Percentiles rank a stretch among this genome's conserved stretches.
Conservation (phyloP, 2,888 invertebrate species). For the Orthosia gracilis region DNA sequence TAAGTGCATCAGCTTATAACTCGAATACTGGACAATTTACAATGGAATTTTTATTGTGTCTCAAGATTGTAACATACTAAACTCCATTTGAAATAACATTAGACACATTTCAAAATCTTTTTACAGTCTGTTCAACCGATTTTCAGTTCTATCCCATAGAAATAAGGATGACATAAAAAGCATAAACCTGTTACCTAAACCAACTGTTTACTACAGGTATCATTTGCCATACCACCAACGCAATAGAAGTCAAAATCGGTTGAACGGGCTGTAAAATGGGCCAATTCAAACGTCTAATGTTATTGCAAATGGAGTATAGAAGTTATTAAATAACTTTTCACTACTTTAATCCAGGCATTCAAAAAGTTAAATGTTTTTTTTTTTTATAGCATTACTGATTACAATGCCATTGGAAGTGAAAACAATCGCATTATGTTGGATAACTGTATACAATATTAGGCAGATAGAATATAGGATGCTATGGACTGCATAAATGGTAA, state of each 20-base stretch:
- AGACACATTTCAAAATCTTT: too few relatives aligned
- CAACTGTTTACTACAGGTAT: too few relatives aligned
- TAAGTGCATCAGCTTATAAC: neutral
- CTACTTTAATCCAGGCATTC: constrained; percentile 31
- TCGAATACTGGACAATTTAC: constrained; percentile 9
- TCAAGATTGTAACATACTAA: constrained; percentile 24
- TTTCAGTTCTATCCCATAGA: too few relatives aligned
- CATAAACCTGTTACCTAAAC: too few relatives aligned
- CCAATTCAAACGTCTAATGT: too few relatives aligned
- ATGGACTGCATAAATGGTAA: neutral
- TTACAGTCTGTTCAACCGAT: too few relatives aligned
- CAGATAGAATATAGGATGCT: constrained; percentile 6
- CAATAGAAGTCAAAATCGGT: too few relatives aligned
- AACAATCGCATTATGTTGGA: constrained; percentile 30
- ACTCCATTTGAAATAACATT: too few relatives aligned
- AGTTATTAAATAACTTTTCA: constrained; percentile 23
- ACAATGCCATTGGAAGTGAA: constrained; percentile 33
- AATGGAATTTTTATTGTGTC: constrained; percentile 15
- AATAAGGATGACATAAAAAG: too few relatives aligned
- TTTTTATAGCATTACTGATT: constrained; percentile 48
- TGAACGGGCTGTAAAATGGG: too few relatives aligned
- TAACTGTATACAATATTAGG: constrained; percentile 16
- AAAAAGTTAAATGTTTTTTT: constrained; percentile 38
- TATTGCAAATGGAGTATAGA: too few relatives aligned
- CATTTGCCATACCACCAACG: too few relatives aligned